phyloP scores from a whole-genome alignment of 2,113 vertebrate genomes.

The Forbesichthys agassizii region DNA sequence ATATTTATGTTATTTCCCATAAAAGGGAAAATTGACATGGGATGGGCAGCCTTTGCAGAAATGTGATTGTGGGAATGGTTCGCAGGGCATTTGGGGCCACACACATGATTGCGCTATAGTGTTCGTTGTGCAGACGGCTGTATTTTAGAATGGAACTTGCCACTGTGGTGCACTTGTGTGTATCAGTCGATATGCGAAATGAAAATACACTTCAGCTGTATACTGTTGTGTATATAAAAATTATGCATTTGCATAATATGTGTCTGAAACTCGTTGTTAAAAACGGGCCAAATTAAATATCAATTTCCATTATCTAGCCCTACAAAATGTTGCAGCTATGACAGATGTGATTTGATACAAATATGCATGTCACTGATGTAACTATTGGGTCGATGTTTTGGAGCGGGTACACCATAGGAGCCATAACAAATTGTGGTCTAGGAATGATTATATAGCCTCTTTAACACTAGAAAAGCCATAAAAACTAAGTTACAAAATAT shows the following conservation, averaged over 20 bases:
- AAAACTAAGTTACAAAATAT: constrained; percentile 3
- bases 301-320: constrained; percentile 63
- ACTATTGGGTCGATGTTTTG: constrained; percentile 26
- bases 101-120: constrained; percentile 16
- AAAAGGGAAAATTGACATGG: constrained; percentile 57
- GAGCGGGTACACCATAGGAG: no score
- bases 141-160: constrained; percentile 48
- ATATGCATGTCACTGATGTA: constrained; percentile 38
- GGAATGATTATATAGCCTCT: constrained; percentile 4
- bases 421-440: no score
- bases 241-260: constrained; percentile 58
- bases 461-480: constrained; percentile 21
- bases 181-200: constrained; percentile 50
- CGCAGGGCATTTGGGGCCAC: constrained; percentile 52
- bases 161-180: constrained; percentile 46
- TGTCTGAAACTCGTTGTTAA: constrained; percentile 31
- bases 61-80: constrained; percentile 58
- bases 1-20: constrained; percentile 60
- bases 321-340: constrained; percentile 50
- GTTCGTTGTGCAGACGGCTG: constrained; percentile 22
- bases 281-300: constrained; percentile 67
- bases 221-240: constrained; percentile 7
- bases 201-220: constrained; percentile 34
- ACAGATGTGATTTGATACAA: constrained; percentile 59
- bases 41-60: constrained; percentile 38